Conservation (phyloP, 2,888 invertebrate species). For the Nasonia oneida region DNA sequence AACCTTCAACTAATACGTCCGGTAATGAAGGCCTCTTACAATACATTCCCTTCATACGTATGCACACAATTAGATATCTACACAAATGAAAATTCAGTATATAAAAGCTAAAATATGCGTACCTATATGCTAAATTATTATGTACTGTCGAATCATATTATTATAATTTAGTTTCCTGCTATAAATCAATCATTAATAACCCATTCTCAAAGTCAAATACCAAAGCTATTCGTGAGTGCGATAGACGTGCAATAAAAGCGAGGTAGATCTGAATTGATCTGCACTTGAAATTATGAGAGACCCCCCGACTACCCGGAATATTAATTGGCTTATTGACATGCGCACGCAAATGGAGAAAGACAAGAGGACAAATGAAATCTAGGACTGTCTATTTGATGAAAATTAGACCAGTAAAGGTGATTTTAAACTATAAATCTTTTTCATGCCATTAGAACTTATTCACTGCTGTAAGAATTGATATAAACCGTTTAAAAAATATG, state of each 20-base stretch:
- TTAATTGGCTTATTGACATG: slow-evolving; percentile 19
- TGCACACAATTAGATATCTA: background rate
- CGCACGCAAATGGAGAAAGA: background rate
- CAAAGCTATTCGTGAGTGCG: background rate
- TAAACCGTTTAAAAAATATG: background rate
- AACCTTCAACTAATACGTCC: no score
- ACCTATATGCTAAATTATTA: background rate
- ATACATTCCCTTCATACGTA: background rate
- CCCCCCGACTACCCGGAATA: slow-evolving; percentile 1
- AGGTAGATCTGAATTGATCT: background rate
- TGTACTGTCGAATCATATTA: background rate
- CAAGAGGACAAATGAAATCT: background rate
- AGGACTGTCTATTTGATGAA: no score
- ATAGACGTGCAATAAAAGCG: background rate
- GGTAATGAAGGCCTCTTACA: slow-evolving; percentile 31
- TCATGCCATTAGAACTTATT: background rate
- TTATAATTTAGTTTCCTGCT: background rate
- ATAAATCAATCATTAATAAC: background rate
- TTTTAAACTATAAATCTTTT: background rate
- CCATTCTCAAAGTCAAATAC: background rate
- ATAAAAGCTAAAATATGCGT: background rate
- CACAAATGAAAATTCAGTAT: background rate
- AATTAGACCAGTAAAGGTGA: background rate
- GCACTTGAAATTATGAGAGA: background rate
- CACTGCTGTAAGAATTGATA: background rate